Conservation (phyloP, 2,113 vertebrate species). For the Ondatra zibethicus region DNA sequence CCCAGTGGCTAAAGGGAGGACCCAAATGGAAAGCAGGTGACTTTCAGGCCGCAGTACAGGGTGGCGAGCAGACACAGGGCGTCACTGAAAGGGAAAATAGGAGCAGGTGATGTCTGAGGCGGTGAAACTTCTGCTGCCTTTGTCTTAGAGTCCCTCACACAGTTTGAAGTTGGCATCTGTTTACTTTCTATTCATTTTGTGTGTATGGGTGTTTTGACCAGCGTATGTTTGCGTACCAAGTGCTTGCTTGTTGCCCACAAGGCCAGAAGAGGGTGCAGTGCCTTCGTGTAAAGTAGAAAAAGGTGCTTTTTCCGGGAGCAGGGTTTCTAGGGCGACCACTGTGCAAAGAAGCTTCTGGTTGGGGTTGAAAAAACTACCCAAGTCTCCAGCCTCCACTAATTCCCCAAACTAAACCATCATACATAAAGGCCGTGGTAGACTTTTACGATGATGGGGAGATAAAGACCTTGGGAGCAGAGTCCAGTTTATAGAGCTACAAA, state of each 20-base stretch:
- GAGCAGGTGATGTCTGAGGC: neutral
- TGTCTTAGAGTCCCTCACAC: neutral
- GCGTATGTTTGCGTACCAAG: neutral
- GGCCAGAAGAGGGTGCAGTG: neutral
- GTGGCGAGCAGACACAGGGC: neutral
- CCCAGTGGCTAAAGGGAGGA: conserved; percentile 60
- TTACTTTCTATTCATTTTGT: neutral
- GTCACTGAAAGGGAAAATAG: neutral
- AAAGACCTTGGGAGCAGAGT: neutral
- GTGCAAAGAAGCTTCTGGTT: neutral
- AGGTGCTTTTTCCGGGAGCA: neutral
- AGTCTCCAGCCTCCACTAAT: neutral
- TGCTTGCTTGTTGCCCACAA: neutral
- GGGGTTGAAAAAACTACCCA: neutral
- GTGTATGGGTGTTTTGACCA: neutral
- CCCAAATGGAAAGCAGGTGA: neutral
- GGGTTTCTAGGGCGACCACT: neutral
- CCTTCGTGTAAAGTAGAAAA: neutral
- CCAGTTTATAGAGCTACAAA: neutral
- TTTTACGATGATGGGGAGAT: neutral
- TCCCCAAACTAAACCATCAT: neutral
- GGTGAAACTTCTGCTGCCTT: neutral
- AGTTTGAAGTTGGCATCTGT: neutral
- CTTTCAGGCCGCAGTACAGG: neutral
- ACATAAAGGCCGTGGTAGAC: neutral